Conservation (phyloP, 2,113 vertebrate genomes). For the Hydropotes inermis region DNA sequence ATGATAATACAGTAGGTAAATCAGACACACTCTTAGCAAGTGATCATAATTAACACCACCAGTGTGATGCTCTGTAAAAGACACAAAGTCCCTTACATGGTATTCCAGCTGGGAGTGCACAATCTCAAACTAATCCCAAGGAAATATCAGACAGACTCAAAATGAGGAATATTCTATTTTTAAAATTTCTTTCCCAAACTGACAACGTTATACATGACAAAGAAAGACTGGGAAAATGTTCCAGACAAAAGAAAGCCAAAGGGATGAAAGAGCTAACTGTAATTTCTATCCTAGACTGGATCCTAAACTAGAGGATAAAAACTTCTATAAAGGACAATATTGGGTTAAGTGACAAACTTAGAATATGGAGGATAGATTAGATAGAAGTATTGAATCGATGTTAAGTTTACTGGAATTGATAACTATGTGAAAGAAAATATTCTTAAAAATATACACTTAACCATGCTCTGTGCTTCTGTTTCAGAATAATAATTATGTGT, state of each 20-base stretch:
- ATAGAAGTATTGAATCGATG: background rate
- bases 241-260: background rate
- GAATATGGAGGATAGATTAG: background rate
- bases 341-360: background rate
- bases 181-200: background rate
- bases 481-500: background rate
- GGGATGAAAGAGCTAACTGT: background rate
- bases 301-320: background rate
- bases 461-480: background rate
- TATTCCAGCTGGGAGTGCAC: background rate
- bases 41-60: background rate
- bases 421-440: background rate
- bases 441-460: background rate
- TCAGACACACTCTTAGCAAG: background rate
- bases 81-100: background rate
- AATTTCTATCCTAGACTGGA: background rate
- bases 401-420: background rate
- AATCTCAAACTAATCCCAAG: background rate
- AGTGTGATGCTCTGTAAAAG: background rate
- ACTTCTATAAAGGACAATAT: background rate
- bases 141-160: conserved; percentile 10
- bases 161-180: background rate
- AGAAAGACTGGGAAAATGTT: background rate
- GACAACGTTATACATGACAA: background rate
- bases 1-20: background rate